These are phyloP conservation scores for Struthio camelus DNA, from an alignment of 2,113 vertebrate species.

Conservation along the genomic window DNA sequence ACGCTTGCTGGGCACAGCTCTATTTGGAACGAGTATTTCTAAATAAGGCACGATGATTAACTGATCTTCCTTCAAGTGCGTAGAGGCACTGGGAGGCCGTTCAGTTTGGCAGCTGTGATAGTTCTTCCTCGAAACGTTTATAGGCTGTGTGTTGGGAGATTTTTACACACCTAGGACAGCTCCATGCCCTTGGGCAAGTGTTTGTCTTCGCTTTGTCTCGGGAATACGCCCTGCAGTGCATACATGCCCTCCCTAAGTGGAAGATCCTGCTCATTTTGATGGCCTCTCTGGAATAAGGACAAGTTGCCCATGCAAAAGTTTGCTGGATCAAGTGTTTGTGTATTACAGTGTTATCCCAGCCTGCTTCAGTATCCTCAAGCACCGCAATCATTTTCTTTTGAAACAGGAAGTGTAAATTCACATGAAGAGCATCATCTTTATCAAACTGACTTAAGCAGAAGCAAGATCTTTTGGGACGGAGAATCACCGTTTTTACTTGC, in stretches of 20 bases:
- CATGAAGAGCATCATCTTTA: neutral
- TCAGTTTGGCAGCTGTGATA: neutral
- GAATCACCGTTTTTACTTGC: neutral
- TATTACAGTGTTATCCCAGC: neutral
- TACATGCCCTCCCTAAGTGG: neutral
- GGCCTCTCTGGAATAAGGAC: neutral
- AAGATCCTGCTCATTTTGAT: neutral
- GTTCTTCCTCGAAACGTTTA: neutral
- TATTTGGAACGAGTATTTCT: neutral
- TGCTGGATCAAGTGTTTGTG: neutral
- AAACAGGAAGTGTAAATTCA: neutral
- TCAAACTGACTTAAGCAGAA: neutral
- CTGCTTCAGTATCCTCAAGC: neutral
- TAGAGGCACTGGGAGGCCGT: neutral
- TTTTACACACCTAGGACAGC: neutral
- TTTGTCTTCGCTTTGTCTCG: neutral
- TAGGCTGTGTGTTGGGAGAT: neutral
- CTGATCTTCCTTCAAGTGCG: accelerated
- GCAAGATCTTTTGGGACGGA: neutral
- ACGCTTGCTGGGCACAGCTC: neutral
- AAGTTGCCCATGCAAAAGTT: neutral
- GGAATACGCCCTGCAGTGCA: neutral
- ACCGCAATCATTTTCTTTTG: neutral
- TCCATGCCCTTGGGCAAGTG: neutral
- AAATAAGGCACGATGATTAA: neutral